A percentile compares a stretch with the other conserved stretches of the same genome.
Evolutionary conservation across 2,797 vertebrate genomes (phyloP).

Genomic region (Mus spretus): DNA sequence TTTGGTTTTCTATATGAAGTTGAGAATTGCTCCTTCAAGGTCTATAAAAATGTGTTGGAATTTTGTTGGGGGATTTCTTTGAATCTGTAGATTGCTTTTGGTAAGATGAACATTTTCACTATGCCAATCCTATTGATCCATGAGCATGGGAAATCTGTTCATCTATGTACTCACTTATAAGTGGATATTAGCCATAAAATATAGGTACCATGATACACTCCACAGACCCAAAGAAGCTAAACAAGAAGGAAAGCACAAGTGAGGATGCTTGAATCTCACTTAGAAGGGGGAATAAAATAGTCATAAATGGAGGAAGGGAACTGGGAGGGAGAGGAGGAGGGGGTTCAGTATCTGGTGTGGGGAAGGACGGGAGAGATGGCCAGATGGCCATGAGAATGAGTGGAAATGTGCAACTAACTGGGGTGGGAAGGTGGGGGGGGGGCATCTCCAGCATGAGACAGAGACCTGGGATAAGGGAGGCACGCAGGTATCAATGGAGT

Average conservation of each 20-base stretch:
- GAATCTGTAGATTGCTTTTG: background rate
- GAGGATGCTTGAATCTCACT: background rate
- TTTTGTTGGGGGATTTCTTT: background rate
- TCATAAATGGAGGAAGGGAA: background rate
- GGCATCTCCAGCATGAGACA: background rate
- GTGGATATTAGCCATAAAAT: background rate
- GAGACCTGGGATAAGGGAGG: background rate
- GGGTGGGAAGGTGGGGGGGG: no score
- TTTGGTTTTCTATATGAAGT: background rate
- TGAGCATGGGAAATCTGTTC: background rate
- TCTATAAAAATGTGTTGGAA: background rate
- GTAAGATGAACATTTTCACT: background rate
- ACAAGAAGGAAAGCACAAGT: background rate
- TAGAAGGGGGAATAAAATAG: background rate
- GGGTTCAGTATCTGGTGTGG: background rate
- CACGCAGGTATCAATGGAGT: background rate
- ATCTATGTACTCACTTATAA: background rate
- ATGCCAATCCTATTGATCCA: background rate
- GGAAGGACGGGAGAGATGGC: background rate
- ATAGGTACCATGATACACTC: background rate
- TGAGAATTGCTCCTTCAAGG: background rate
- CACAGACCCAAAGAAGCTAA: background rate
- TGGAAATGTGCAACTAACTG: background rate
- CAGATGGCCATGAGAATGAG: background rate
- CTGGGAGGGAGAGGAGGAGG: no score